Evolutionary conservation across 2,797 vertebrate species (phyloP), one percentile per base, ranked within the genome.

Genomic region (Aldrovandia affinis): DNA sequence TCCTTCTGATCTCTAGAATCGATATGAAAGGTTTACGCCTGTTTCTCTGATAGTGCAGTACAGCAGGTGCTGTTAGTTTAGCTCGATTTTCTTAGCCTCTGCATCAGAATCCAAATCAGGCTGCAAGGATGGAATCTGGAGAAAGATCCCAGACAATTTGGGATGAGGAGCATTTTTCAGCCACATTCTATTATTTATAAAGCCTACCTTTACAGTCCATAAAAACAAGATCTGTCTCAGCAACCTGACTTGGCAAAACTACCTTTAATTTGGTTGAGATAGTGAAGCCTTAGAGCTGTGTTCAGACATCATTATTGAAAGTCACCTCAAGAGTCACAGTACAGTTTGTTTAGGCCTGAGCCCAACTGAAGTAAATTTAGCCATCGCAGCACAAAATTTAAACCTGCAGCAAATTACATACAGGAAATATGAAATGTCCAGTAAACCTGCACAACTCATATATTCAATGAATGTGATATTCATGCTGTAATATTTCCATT

Each of bases 371-470:
- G 70, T 86, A 82, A 80, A 81, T 65, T 42, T 85, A 86, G 86
- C 84, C 82, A 33, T 80, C 86, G 88, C 85, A 85, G 82, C 85
- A 85, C 83, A 81, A 90, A 93, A 89, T 87, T 88, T 92, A 91
- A 92, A 91, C 87, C 42, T 85, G 85, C 90, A 91, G 91, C 90
- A 87, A 89, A 83, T 89, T 90, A 91, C 93, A 92, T 92, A 88
- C 89, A 89, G 88, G 87, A 91, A 93, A 91, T 87, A 86, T 89
- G 80, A 83, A 88, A 87, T 87, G 87, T 83, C 68, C 84, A 70
- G 88, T 84, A 91, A 89, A 90, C 78, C 81, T 88, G 86, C 85
- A 88, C 87, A 87, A 90, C 33, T 30, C 10, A 65, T 65, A n/a
- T 22, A 42, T 73, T 22, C 20, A 5, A 73, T 22, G 36, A 42